Conservation (phyloP, 2,113 vertebrate species). For the Eleginops maclovinus region DNA sequence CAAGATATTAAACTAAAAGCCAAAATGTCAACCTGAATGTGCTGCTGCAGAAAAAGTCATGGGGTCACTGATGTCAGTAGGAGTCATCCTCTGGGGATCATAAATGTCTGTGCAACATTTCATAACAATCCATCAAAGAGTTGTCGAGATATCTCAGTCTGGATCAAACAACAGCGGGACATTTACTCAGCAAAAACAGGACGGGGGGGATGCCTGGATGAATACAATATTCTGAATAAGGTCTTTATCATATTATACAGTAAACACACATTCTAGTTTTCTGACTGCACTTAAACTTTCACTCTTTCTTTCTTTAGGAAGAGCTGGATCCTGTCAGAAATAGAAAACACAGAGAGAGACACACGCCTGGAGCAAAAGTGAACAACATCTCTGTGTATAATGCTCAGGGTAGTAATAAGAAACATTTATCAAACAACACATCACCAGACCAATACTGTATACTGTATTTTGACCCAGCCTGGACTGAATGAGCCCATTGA, state of each 20-base stretch:
- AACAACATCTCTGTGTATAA: constrained; percentile 14
- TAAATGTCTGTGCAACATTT: not conserved
- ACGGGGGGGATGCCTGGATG: not conserved
- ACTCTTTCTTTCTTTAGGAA: not conserved
- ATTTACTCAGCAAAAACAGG: constrained; percentile 4
- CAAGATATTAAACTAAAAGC: not conserved
- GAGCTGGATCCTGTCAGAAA: constrained; percentile 30
- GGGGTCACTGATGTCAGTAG: not conserved
- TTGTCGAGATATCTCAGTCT: not conserved
- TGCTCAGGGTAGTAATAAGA: constrained; percentile 1
- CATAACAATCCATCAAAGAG: not conserved
- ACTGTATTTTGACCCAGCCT: constrained; percentile 3
- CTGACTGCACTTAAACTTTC: not conserved
- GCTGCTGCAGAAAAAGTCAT: not conserved
- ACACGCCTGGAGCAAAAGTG: not conserved
- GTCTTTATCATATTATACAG: constrained; percentile 20
- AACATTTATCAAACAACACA: constrained; percentile 20
- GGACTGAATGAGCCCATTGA: constrained; percentile 70
- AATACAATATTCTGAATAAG: constrained; percentile 13
- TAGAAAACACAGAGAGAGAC: constrained; percentile 12
- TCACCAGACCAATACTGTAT: constrained; percentile 33
- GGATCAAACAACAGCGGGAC: not conserved
- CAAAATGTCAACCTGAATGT: not conserved
- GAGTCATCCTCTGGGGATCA: not conserved
- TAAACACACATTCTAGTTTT: not conserved